Evolutionary conservation across 2,888 invertebrate genomes (phyloP), one percentile per base, ranked within the genome.

Genomic region (Clanis bilineata): DNA sequence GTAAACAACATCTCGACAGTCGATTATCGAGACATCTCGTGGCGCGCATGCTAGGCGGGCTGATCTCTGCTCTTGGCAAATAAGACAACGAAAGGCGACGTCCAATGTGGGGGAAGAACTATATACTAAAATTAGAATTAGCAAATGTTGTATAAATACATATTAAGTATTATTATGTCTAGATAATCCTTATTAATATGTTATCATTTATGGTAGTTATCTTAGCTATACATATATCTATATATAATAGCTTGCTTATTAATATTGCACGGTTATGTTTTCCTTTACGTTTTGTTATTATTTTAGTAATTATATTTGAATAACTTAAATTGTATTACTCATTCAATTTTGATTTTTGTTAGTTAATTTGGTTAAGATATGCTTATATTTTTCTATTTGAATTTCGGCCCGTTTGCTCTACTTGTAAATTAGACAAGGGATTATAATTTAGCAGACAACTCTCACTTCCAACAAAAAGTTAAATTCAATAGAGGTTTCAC

Each of bases 401-500:
- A n/a, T n/a, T n/a, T n/a, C n/a, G n/a, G n/a, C n/a, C n/a, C n/a
- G n/a, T n/a, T n/a, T n/a, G n/a, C n/a, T n/a, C n/a, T 56, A 1
- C 22, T 12, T 22, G 3, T 12, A 10, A 23, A 23, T 25, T 10
- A 18, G 7, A 23, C 4, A 25, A 70, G 69, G 67, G 64, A 64
- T 57, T 62, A 69, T 18, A n/a, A 18, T 41, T 70, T 73, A 72
- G 64, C 41, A 63, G 61, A 60, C 18, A 63, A 73, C 83, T 89
- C 88, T 90, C 88, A 83, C 85, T 90, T 89, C 86, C 71, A 72
- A 87, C 80, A 88, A 86, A 83, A 82, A 68, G 63, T 62, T 63
- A 68, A 71, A 74, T 70, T 66, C 63, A 69, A 65, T 72, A 66
- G 64, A 65, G 72, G 67, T 85, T 85, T 86, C 83, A 83, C 85